A percentile compares a stretch with the other conserved stretches of the same genome.
phyloP scores from a whole-genome alignment of 2,888 invertebrate genomes.

The Calephelis perditalis region DNA sequence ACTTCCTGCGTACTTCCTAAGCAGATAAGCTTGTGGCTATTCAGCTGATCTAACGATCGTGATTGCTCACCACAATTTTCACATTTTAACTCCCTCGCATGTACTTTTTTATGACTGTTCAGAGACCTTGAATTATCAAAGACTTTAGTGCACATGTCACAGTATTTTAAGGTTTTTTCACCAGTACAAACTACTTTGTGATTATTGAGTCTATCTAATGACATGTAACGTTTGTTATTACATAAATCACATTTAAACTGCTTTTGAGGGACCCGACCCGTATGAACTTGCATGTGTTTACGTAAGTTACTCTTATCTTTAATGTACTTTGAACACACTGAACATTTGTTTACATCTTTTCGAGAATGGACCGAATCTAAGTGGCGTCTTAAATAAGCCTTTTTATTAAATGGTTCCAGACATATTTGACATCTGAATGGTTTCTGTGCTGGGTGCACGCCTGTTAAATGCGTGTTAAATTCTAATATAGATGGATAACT shows the following conservation, averaged over 20 bases:
- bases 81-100: conserved; percentile 74
- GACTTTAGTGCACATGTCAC: conserved; percentile 76
- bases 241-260: conserved; percentile 76
- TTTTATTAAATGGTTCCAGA: conserved; percentile 72
- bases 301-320: conserved; percentile 76
- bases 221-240: conserved; percentile 75
- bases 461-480: conserved; percentile 72
- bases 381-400: conserved; percentile 70
- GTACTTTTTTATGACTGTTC: conserved; percentile 75
- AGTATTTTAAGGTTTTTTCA: conserved; percentile 70
- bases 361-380: conserved; percentile 70
- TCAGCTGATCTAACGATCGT: conserved; percentile 71
- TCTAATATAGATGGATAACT: conserved; percentile 74
- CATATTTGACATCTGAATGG: conserved; percentile 76
- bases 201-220: conserved; percentile 71
- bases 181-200: conserved; percentile 75
- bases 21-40: conserved; percentile 72
- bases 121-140: conserved; percentile 75
- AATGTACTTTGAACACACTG: conserved; percentile 75
- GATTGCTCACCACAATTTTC: conserved; percentile 73
- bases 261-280: conserved; percentile 72
- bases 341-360: conserved; percentile 75
- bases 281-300: conserved; percentile 77
- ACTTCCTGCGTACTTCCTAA: conserved; percentile 52
- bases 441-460: conserved; percentile 73